Percentiles rank a stretch among this genome's conserved stretches.
phyloP scores from a whole-genome alignment of 2,113 vertebrate genomes.

The Rattus rattus region DNA sequence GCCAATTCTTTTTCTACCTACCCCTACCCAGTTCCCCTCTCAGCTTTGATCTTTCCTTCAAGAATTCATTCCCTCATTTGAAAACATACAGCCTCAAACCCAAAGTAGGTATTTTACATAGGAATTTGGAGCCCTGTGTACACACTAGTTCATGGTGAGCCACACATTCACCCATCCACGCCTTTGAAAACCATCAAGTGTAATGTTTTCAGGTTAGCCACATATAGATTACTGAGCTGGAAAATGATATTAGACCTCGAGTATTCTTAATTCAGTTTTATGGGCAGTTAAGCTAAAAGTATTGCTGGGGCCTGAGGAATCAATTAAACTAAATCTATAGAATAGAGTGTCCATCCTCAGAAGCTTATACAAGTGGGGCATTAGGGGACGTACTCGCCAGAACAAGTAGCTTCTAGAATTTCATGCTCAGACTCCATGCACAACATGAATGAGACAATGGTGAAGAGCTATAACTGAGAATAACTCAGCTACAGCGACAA shows the following conservation, averaged over 20 bases:
- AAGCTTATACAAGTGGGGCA: conserved; percentile 45
- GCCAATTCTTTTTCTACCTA: neutral
- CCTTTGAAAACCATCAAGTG: conserved; percentile 74
- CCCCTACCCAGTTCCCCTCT: neutral
- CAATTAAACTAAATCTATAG: conserved; percentile 78
- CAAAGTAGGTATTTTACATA: conserved; percentile 43
- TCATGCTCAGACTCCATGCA: conserved; percentile 9
- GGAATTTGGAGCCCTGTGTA: neutral
- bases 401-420: conserved; percentile 49
- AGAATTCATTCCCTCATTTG: neutral
- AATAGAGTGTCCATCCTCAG: conserved; percentile 64
- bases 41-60: neutral
- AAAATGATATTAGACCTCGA: conserved; percentile 84
- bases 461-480: conserved; percentile 31
- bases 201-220: conserved; percentile 48
- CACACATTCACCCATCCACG: conserved; percentile 22
- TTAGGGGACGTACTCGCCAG: conserved; percentile 11
- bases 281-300: conserved; percentile 83
- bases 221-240: conserved; percentile 82
- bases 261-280: conserved; percentile 82
- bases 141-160: neutral
- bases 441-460: neutral
- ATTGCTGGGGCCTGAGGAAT: conserved; percentile 77
- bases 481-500: neutral
- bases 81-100: neutral